A percentile compares a stretch with the other conserved stretches of the same genome.
These are phyloP conservation scores for Condylostylus longicornis DNA, from an alignment of 1,140 invertebrate species.

Conservation along the genomic window DNA sequence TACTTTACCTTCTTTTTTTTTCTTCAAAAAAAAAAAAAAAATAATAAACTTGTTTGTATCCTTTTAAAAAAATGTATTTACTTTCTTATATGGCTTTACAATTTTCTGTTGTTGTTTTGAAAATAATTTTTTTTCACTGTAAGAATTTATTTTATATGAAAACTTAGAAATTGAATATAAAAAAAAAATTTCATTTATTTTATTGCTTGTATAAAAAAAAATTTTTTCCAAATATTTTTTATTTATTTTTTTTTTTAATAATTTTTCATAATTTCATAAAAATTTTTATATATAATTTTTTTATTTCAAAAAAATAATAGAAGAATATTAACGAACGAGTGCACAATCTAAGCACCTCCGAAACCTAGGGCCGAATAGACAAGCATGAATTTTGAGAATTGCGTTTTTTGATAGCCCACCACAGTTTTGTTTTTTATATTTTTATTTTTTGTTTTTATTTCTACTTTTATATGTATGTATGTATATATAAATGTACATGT, in stretches of 20 bases:
- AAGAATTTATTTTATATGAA: too few species aligned
- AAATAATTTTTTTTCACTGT: neutral
- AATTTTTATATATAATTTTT: constrained; percentile 7
- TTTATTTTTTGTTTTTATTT: neutral
- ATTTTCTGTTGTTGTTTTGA: neutral
- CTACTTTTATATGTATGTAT: neutral
- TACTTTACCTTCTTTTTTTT: too few species aligned
- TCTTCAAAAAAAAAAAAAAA: too few species aligned
- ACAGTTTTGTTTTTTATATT: constrained; percentile 11
- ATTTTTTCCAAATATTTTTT: constrained; percentile 5
- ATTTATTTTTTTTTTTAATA: constrained; percentile 6
- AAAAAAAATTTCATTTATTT: constrained; percentile 1
- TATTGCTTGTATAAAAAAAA: neutral
- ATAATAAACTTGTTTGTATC: too few species aligned
- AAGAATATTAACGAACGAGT: too few species aligned
- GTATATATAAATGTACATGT: neutral
- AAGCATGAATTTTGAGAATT: constrained; percentile 25
- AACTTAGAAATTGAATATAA: too few species aligned
- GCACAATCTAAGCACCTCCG: constrained; percentile 30
- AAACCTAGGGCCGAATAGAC: constrained; percentile 33
- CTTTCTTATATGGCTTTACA: too few species aligned
- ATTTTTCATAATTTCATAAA: constrained; percentile 9
- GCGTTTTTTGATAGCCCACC: constrained; percentile 27
- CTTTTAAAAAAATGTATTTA: too few species aligned
- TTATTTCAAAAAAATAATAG: too few species aligned